phyloP scores from a whole-genome alignment of 2,113 vertebrate genomes.

The Poecile atricapillus region DNA sequence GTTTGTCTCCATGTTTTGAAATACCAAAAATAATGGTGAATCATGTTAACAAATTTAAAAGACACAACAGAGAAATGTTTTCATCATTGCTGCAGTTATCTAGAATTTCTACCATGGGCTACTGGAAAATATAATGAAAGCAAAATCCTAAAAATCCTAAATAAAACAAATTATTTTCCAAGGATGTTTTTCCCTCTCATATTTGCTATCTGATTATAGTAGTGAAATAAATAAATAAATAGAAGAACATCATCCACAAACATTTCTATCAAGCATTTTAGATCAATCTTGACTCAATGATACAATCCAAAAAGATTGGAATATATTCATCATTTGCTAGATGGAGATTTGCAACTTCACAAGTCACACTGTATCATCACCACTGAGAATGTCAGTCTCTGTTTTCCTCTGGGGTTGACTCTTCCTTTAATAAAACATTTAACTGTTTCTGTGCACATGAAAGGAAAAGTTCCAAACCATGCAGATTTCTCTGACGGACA shows the following conservation, averaged over 20 bases:
- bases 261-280: not conserved
- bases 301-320: not conserved
- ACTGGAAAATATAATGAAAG: not conserved
- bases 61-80: not conserved
- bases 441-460: slow-evolving; percentile 82
- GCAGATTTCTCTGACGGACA: slow-evolving; percentile 74
- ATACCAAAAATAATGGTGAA: not conserved
- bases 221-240: not conserved
- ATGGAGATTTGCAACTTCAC: not conserved
- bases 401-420: slow-evolving; percentile 43
- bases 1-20: not conserved
- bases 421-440: slow-evolving; percentile 69
- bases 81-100: not conserved
- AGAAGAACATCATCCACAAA: not conserved
- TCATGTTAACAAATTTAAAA: not conserved
- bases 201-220: not conserved
- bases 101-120: not conserved
- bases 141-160: not conserved
- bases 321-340: not conserved
- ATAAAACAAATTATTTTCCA: not conserved
- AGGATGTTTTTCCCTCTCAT: not conserved
- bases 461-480: slow-evolving; percentile 82
- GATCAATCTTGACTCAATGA: not conserved
- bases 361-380: not conserved
- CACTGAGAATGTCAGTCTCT: not conserved